Conservation (phyloP, 1,140 invertebrate species). For the Pseudomyrmex cubaensis region DNA sequence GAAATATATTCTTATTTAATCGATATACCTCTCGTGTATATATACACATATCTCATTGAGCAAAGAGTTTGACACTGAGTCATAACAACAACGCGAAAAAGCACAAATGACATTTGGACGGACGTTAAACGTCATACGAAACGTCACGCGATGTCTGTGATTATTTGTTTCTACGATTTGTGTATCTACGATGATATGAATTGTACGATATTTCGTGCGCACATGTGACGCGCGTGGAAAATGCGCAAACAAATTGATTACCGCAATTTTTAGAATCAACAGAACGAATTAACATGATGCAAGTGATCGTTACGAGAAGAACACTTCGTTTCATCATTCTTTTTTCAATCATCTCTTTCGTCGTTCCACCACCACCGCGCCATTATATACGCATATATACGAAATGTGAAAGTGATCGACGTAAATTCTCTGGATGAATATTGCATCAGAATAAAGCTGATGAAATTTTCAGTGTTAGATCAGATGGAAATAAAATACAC, state of each 20-base stretch:
- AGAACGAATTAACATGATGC: neutral
- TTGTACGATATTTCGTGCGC: neutral
- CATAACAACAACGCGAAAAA: neutral
- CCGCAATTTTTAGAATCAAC: neutral
- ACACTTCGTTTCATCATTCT: conserved; percentile 24
- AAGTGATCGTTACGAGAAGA: neutral
- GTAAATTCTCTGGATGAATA: conserved; percentile 41
- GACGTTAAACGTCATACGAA: neutral
- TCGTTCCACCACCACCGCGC: neutral
- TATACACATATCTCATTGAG: conserved; percentile 24
- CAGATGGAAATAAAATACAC: conserved; percentile 12
- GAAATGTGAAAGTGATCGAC: conserved; percentile 25
- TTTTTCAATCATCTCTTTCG: neutral
- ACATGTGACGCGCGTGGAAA: neutral
- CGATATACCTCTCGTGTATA: neutral
- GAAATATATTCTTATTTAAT: conserved; percentile 43
- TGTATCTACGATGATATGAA: too few species aligned
- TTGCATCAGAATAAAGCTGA: conserved; percentile 67
- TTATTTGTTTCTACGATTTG: neutral
- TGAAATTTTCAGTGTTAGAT: conserved; percentile 60
- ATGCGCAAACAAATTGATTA: neutral
- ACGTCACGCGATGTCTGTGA: neutral
- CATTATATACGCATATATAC: neutral
- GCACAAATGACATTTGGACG: neutral
- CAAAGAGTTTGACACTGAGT: neutral